phyloP scores from a whole-genome alignment of 2,113 vertebrate species.

The Zingel zingel region DNA sequence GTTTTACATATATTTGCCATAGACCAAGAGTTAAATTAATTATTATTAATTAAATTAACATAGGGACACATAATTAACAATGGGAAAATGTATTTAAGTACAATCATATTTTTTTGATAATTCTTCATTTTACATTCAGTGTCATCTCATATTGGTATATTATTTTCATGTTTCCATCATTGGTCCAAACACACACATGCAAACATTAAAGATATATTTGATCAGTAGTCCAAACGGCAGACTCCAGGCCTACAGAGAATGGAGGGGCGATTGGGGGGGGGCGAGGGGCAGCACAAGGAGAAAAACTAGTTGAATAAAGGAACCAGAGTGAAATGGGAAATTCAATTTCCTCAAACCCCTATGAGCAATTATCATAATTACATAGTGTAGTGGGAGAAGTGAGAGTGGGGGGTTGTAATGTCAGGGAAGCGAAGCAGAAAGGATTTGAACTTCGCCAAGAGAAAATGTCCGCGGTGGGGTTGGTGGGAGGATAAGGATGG shows the following conservation, averaged over 20 bases:
- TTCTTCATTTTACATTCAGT: not conserved
- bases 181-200: conserved; percentile 10
- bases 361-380: conserved; percentile 79
- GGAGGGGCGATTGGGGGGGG: not conserved
- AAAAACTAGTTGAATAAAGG: conserved; percentile 49
- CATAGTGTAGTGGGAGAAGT: conserved; percentile 61
- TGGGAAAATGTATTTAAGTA: too few relatives aligned
- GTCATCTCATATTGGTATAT: not conserved
- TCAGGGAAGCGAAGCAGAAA: conserved; percentile 61
- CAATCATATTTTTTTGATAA: too few relatives aligned
- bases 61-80: too few relatives aligned
- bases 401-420: conserved; percentile 46
- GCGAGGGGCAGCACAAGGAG: conserved; percentile 22
- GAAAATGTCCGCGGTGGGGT: conserved; percentile 41
- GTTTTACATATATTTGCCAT: too few relatives aligned
- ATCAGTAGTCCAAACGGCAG: conserved; percentile 14
- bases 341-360: conserved; percentile 73
- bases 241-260: conserved; percentile 18
- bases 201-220: conserved; percentile 26
- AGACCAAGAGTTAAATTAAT: too few relatives aligned
- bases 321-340: conserved; percentile 63
- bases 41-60: too few relatives aligned
- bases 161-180: not conserved
- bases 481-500: conserved; percentile 39
- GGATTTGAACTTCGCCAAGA: conserved; percentile 46